phyloP scores from a whole-genome alignment of 2,888 invertebrate species.

The Calameuta pallipes region DNA sequence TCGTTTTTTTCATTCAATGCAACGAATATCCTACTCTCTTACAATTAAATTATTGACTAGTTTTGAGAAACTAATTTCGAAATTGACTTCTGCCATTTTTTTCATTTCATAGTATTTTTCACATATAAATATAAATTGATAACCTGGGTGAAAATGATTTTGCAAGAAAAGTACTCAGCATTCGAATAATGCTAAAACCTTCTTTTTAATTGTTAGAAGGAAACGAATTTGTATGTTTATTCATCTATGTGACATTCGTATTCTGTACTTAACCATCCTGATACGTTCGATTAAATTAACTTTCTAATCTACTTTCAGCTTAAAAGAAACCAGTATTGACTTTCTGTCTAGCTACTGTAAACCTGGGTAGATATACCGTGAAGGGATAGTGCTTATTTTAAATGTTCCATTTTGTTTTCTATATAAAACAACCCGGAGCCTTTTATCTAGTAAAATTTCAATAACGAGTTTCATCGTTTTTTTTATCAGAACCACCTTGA shows the following conservation, averaged over 20 bases:
- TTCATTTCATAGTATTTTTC: background rate
- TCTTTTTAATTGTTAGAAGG: background rate
- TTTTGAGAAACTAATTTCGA: background rate
- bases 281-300: background rate
- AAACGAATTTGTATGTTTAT: background rate
- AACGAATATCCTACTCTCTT: background rate
- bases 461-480: background rate
- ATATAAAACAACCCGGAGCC: background rate
- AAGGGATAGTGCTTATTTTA: background rate
- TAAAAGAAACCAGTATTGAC: background rate
- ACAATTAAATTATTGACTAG: background rate
- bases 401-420: background rate
- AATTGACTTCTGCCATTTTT: background rate
- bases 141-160: background rate
- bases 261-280: background rate
- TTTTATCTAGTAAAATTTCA: background rate
- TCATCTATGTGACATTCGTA: background rate
- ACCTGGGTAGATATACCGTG: background rate
- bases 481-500: background rate
- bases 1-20: background rate
- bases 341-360: background rate
- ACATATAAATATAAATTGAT: background rate
- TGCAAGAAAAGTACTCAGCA: background rate
- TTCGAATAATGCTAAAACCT: background rate
- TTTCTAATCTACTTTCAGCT: background rate